phyloP scores from a whole-genome alignment of 2,888 invertebrate species.

The Ecliptopera silaceata region DNA sequence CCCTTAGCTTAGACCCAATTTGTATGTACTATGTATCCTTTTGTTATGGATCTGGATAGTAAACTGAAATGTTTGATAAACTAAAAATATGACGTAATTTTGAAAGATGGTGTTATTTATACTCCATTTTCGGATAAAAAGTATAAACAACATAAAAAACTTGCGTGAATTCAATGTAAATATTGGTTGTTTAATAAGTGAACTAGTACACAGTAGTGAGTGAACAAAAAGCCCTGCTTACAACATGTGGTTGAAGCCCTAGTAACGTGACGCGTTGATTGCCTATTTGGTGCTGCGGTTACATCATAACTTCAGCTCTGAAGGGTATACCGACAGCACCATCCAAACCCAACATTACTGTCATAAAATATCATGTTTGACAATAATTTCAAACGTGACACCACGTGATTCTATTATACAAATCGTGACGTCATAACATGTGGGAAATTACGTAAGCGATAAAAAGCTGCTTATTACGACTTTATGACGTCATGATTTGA shows the following conservation, averaged over 20 bases:
- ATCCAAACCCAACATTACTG: background rate
- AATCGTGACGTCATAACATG: background rate
- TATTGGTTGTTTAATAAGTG: no score
- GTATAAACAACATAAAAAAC: no score
- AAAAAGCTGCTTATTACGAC: no score
- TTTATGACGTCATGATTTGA: no score
- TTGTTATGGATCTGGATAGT: no score
- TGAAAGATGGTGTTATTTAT: no score
- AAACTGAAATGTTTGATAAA: no score
- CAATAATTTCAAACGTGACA: background rate
- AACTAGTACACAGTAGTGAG: no score
- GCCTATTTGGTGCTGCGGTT: constrained; percentile 9
- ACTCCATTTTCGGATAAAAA: no score
- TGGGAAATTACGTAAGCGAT: no score
- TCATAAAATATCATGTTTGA: background rate
- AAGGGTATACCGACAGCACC: background rate
- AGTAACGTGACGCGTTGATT: constrained; percentile 9
- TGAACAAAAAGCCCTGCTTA: background rate
- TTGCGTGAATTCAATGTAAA: no score
- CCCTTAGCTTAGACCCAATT: background rate
- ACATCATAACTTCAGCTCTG: constrained; percentile 1
- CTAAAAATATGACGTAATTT: no score
- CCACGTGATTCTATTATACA: background rate
- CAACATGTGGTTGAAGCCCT: background rate
- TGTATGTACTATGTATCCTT: background rate